These are phyloP conservation scores for Beaufortia kweichowensis DNA, from an alignment of 2,113 vertebrate species.

Conservation along the genomic window DNA sequence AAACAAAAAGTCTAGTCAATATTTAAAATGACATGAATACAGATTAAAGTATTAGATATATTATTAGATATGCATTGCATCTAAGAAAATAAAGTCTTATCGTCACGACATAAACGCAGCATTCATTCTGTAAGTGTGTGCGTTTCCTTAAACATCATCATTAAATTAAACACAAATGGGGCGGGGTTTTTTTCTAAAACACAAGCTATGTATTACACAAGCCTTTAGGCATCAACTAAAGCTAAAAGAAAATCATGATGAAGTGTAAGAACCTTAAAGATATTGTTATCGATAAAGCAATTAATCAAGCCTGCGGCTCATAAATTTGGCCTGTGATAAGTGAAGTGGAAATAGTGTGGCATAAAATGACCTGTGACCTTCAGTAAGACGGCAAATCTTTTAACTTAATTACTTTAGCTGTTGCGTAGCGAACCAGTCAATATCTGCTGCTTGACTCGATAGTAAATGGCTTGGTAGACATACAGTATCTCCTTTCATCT, in stretches of 20 bases:
- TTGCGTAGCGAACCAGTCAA: constrained; percentile 15
- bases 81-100: background rate
- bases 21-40: background rate
- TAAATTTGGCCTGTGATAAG: constrained; percentile 23
- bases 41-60: background rate
- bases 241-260: background rate
- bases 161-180: constrained; percentile 22
- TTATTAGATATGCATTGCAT: background rate
- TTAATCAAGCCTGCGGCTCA: background rate
- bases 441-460: constrained; percentile 27
- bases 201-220: background rate
- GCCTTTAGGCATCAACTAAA: background rate
- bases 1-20: too few species aligned
- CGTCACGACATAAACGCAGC: background rate
- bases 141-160: background rate
- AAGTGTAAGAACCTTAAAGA: constrained; percentile 13
- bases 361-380: constrained; percentile 15
- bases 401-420: constrained; percentile 22
- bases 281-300: background rate
- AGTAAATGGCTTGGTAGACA: background rate
- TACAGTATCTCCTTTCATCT: background rate
- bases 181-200: background rate
- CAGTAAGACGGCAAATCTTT: constrained; percentile 5
- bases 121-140: background rate
- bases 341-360: background rate